These are phyloP conservation scores for Urocynchramus pylzowi DNA, from an alignment of 2,113 vertebrate species.

Conservation along the genomic window DNA sequence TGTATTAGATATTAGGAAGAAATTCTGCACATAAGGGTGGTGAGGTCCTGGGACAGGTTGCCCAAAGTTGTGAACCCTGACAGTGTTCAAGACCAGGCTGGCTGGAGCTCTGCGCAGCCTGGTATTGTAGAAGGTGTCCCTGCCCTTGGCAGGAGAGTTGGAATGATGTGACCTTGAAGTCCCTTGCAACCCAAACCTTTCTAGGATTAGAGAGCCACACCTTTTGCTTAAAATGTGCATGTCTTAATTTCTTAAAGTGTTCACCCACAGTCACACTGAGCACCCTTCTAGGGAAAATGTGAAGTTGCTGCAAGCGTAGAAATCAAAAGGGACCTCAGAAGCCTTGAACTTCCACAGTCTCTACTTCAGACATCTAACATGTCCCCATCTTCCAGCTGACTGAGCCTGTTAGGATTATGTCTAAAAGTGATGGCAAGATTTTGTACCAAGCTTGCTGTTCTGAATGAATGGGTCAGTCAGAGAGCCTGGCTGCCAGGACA, in stretches of 20 bases:
- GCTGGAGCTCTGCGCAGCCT: neutral
- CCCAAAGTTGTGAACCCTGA: neutral
- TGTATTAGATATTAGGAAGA: neutral
- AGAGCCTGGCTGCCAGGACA: neutral
- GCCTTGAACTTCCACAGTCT: neutral
- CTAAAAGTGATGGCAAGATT: neutral
- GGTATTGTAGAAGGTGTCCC: neutral
- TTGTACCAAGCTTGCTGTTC: neutral
- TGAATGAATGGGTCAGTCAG: neutral
- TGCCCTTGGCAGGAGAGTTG: neutral
- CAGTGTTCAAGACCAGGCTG: neutral
- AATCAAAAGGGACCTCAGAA: neutral
- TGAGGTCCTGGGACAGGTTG: neutral
- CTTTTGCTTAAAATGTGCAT: neutral
- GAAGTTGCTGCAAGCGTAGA: neutral
- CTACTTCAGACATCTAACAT: neutral
- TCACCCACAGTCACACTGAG: neutral
- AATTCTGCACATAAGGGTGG: neutral
- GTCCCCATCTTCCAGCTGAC: neutral
- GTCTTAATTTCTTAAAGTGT: neutral
- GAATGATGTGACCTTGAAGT: neutral
- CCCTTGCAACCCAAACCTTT: neutral
- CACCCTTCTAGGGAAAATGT: neutral
- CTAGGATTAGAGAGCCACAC: neutral
- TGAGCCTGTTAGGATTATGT: fast-evolving